Conservation (phyloP, 2,888 invertebrate genomes). For the Alitta virens region DNA sequence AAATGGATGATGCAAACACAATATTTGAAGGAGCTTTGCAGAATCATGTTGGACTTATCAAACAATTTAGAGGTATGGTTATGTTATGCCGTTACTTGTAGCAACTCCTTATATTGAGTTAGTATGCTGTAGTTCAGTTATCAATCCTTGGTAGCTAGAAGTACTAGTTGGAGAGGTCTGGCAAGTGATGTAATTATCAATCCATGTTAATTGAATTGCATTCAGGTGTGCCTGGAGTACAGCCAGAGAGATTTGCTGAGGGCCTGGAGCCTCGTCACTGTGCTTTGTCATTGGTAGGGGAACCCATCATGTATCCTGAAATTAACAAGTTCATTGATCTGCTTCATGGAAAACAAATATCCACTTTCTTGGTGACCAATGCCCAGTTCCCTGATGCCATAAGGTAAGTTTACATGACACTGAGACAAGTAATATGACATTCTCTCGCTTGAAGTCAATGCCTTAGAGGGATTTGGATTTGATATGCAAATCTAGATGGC, state of each 20-base stretch:
- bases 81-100: no score
- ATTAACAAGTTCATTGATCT: constrained; percentile 61
- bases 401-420: constrained; percentile 40
- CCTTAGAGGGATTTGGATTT: no score
- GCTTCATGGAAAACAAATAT: constrained; percentile 60
- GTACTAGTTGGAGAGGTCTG: no score
- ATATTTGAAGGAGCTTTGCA: constrained; percentile 61
- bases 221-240: constrained; percentile 63
- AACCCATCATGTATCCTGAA: constrained; percentile 66
- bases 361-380: constrained; percentile 64
- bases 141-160: no score
- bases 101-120: not conserved
- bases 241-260: constrained; percentile 59
- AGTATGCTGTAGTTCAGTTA: no score
- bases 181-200: no score
- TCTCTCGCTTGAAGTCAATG: no score
- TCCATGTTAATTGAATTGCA: not conserved
- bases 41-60: constrained; percentile 62
- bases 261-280: constrained; percentile 61
- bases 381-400: constrained; percentile 66
- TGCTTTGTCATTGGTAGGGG: constrained; percentile 64
- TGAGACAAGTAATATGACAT: no score
- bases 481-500: no score
- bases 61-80: constrained; percentile 53
- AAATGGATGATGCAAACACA: constrained; percentile 62